A percentile compares a stretch with the other conserved stretches of the same genome.
Conservation (phyloP, 2,797 vertebrate species). For the Rhynchotus rufescens region DNA sequence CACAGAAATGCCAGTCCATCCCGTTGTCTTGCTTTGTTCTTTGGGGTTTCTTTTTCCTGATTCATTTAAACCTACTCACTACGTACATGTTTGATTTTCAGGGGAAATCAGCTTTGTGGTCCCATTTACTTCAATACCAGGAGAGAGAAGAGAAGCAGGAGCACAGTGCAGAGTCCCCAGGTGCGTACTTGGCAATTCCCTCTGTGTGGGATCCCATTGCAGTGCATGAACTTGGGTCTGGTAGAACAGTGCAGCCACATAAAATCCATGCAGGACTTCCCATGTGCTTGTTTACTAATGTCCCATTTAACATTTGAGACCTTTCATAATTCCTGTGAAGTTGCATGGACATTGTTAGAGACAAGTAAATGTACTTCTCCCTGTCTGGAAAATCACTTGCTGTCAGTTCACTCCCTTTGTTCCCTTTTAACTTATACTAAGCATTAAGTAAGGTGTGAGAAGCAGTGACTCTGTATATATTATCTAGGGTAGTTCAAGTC, state of each 20-base stretch:
- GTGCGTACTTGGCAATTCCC: slow-evolving; percentile 75
- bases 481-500: not conserved
- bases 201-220: not conserved
- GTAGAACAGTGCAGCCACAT: not conserved
- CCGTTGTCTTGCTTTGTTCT: not conserved
- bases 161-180: slow-evolving; percentile 85
- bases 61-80: not conserved
- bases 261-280: not conserved
- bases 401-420: not conserved
- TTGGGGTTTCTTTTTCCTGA: not conserved
- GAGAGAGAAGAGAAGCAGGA: slow-evolving; percentile 90
- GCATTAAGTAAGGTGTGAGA: not conserved
- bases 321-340: not conserved
- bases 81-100: slow-evolving; percentile 59
- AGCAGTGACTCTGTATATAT: not conserved
- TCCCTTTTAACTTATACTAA: not conserved
- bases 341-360: not conserved
- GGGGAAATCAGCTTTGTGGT: slow-evolving; percentile 98
- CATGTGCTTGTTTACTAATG: not conserved
- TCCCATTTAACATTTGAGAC: not conserved
- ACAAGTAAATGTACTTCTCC: not conserved
- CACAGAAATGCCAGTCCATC: not conserved
- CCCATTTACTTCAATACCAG: slow-evolving; percentile 95
- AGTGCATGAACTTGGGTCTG: not conserved
- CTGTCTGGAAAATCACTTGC: not conserved